Percentiles rank a stretch among this genome's conserved stretches.
Conservation (phyloP, 1,140 invertebrate genomes). For the Gonatopus flavifemur region DNA sequence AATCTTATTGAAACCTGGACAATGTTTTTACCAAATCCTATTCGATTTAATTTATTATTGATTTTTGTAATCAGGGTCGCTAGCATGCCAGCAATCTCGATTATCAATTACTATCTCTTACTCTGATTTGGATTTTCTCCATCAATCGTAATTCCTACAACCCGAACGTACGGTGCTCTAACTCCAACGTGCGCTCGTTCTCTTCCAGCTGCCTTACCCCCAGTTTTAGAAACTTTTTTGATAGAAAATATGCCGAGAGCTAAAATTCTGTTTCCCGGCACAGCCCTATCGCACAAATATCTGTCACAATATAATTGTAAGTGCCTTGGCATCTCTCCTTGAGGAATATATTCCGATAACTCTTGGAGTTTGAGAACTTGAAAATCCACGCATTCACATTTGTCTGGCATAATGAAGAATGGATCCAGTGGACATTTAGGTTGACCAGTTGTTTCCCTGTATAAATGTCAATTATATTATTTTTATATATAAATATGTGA, state of each 20-base stretch:
- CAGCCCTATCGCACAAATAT: conserved; percentile 91
- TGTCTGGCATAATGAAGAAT: conserved; percentile 97
- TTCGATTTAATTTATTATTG: too few relatives aligned
- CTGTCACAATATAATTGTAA: conserved; percentile 94
- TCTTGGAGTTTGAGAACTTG: conserved; percentile 93
- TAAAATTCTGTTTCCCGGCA: conserved; percentile 93
- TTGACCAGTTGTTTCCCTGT: conserved; percentile 84
- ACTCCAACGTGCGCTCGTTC: conserved; percentile 92
- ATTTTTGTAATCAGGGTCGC: too few relatives aligned
- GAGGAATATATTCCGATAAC: conserved; percentile 92
- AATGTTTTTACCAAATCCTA: too few relatives aligned
- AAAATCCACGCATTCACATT: conserved; percentile 96
- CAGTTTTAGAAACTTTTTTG: conserved; percentile 76
- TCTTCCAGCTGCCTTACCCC: conserved; percentile 65
- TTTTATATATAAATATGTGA: background rate
- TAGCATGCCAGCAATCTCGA: too few relatives aligned
- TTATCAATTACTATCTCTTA: too few relatives aligned
- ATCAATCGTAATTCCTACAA: conserved; percentile 89
- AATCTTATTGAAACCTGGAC: too few relatives aligned
- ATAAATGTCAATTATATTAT: conserved; percentile 32
- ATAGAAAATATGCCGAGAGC: conserved; percentile 97
- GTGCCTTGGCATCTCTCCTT: conserved; percentile 98
- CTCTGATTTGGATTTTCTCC: conserved; percentile 61
- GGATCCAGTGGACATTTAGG: conserved; percentile 96
- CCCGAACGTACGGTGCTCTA: conserved; percentile 89